phyloP scores from a whole-genome alignment of 1,140 invertebrate genomes.

The Brachionus paranguensis region DNA sequence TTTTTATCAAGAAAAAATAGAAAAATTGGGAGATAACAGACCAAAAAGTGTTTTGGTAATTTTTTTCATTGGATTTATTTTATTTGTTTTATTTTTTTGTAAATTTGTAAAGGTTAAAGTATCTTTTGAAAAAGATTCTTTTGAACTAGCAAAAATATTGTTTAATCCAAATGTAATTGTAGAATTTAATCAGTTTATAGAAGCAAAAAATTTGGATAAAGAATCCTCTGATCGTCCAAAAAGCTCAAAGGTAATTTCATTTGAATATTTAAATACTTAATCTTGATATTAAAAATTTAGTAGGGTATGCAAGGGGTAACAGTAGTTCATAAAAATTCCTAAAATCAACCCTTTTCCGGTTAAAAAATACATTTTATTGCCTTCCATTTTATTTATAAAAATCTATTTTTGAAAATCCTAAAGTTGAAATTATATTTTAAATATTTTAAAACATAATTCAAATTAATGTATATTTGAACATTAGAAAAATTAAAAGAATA shows the following conservation, averaged over 20 bases:
- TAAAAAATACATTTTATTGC: no score
- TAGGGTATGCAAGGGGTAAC: no score
- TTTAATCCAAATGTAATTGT: conserved; percentile 18
- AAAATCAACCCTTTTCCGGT: no score
- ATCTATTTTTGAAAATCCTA: no score
- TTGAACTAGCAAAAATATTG: conserved; percentile 2
- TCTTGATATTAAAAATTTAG: no score
- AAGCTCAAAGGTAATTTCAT: neutral
- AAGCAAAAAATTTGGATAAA: neutral
- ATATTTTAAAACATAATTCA: no score
- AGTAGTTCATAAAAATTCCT: no score
- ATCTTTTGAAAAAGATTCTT: neutral
- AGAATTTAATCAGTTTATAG: conserved; percentile 10
- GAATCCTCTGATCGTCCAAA: neutral
- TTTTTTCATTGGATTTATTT: neutral
- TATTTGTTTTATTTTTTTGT: neutral
- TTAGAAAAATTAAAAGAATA: no score
- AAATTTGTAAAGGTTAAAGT: neutral
- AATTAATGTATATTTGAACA: no score
- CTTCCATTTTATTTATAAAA: no score
- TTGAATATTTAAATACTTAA: no score
- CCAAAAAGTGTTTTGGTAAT: conserved; percentile 35
- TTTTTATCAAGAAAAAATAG: neutral
- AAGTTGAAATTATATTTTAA: no score
- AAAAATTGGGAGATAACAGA: neutral